A percentile compares a stretch with the other conserved stretches of the same genome.
phyloP scores from a whole-genome alignment of 1,140 invertebrate genomes.

The Dryas iulia region DNA sequence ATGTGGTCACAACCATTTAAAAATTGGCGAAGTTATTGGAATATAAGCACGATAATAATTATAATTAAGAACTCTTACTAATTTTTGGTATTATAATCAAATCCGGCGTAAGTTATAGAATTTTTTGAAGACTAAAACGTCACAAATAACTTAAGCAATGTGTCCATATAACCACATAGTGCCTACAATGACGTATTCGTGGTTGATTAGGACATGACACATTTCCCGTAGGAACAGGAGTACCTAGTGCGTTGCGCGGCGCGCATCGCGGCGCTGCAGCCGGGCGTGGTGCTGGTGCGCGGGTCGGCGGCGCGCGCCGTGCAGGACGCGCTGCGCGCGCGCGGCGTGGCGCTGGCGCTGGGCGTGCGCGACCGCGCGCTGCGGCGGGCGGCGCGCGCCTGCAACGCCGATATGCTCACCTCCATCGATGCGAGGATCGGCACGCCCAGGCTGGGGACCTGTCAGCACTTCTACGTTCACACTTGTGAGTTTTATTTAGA shows the following conservation, averaged over 20 bases:
- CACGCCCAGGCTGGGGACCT: constrained; percentile 91
- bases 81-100: too few relatives aligned
- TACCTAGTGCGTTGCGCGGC: constrained; percentile 94
- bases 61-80: too few relatives aligned
- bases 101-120: too few relatives aligned
- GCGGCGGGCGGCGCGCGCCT: constrained; percentile 90
- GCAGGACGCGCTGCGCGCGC: constrained; percentile 90
- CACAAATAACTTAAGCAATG: too few relatives aligned
- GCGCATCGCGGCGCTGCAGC: constrained; percentile 91
- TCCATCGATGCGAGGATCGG: constrained; percentile 94
- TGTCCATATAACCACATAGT: too few relatives aligned
- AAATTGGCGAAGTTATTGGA: too few relatives aligned
- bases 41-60: too few relatives aligned
- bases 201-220: too few relatives aligned
- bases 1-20: too few relatives aligned
- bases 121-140: too few relatives aligned
- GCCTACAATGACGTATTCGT: too few relatives aligned
- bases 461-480: constrained; percentile 91
- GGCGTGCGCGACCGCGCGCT: constrained; percentile 94
- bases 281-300: constrained; percentile 94
- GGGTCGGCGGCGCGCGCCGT: constrained; percentile 93
- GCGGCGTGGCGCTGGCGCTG: constrained; percentile 91
- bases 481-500: constrained; percentile 80
- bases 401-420: constrained; percentile 92
- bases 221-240: constrained; percentile 96